Evolutionary conservation across 2,113 vertebrate genomes (phyloP).

Genomic region (Grantiella picta): DNA sequence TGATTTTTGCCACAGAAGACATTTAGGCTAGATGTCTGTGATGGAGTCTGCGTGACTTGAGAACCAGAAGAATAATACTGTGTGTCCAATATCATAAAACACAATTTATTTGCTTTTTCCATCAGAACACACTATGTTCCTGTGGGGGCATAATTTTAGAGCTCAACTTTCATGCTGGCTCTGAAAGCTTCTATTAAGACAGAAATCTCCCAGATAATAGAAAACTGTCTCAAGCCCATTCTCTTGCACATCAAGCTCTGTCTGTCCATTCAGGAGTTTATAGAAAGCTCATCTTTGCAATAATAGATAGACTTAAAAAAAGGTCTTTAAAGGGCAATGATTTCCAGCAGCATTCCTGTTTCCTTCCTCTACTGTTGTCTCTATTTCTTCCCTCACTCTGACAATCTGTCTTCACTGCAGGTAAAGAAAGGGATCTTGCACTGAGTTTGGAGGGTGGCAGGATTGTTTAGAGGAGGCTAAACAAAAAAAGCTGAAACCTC

Average conservation of each 20-base stretch:
- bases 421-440: background rate
- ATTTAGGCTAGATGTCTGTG: background rate
- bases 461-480: background rate
- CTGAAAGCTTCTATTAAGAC: slow-evolving; percentile 46
- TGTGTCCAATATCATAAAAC: slow-evolving; percentile 10
- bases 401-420: background rate
- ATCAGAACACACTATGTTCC: slow-evolving; percentile 10
- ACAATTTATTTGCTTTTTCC: slow-evolving; percentile 49
- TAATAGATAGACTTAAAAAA: slow-evolving; percentile 1
- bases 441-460: background rate
- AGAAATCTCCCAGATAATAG: slow-evolving; percentile 39
- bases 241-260: background rate
- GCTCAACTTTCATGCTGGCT: background rate
- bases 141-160: background rate
- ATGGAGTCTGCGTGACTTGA: background rate
- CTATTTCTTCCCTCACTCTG: background rate
- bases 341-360: background rate
- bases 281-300: slow-evolving; percentile 26
- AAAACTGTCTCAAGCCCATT: slow-evolving; percentile 3
- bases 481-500: background rate
- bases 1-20: background rate
- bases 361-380: background rate
- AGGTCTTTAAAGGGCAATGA: slow-evolving; percentile 15
- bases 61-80: background rate
- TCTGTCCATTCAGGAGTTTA: background rate